Conservation (phyloP, 2,797 vertebrate genomes). For the Melopsittacus undulatus region DNA sequence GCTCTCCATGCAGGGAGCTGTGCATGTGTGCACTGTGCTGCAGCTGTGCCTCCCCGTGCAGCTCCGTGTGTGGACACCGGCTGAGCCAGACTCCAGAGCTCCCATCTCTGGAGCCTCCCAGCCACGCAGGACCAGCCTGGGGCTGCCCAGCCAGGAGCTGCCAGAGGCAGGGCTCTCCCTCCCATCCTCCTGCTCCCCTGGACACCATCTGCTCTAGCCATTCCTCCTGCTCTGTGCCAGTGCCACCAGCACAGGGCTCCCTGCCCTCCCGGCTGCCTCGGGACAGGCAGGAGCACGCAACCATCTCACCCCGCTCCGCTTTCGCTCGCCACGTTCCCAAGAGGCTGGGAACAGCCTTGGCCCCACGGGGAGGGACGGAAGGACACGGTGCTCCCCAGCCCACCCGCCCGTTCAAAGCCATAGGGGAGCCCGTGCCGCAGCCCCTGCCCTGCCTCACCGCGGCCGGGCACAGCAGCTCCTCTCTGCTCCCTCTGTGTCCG, state of each 20-base stretch:
- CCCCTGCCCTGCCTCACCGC: neutral
- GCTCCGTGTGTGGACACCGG: neutral
- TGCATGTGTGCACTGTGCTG: rapidly evolving
- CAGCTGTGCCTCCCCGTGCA: neutral
- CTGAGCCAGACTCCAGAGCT: neutral
- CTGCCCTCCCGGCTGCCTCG: neutral
- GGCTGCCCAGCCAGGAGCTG: neutral
- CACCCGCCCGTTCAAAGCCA: constrained; percentile 20
- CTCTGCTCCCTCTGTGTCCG: neutral
- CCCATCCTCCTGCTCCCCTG: neutral
- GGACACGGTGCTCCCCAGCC: neutral
- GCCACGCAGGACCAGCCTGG: neutral
- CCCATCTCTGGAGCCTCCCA: neutral
- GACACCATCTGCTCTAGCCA: rapidly evolving
- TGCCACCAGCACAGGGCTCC: neutral
- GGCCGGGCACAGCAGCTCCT: neutral
- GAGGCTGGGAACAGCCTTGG: neutral
- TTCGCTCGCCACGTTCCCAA: rapidly evolving
- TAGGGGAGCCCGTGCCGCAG: constrained; percentile 18
- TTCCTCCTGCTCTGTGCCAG: neutral
- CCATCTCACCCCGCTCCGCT: neutral
- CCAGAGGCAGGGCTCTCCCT: neutral
- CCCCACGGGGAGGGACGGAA: neutral
- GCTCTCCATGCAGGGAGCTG: neutral
- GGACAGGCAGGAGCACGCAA: neutral